Evolutionary conservation across 1,140 invertebrate species (phyloP), one percentile per base, ranked within the genome.

Genomic region (Zaprionus nigranus): DNA sequence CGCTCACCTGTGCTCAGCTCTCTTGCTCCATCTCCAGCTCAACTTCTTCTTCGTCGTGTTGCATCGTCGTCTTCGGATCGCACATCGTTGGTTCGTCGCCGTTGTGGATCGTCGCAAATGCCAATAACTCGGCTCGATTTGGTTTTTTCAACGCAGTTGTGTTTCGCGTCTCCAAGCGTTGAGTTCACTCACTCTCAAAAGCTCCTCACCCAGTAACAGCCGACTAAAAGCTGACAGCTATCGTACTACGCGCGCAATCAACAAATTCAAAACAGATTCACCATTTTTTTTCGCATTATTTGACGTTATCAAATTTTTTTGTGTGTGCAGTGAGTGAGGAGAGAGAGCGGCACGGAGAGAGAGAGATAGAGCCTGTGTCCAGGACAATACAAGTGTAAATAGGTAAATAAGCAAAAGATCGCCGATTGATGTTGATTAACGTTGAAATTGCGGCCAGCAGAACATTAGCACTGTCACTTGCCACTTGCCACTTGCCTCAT

Each of bases 71-170:
- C 30, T 15, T 57, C 17, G 63, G 22, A 22, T 56, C n/a, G n/a
- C 6, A 15, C 38, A 38, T 38, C 22, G 9, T 51, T 51, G 30
- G 5, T 30, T 54, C 22, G 61, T 24, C 22, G 53, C 6, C 12
- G 30, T 51, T 3, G 46, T 15, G 65, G 46, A 26, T 60, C 71
- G 62, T 30, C 66, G 64, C 51, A 73, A 83, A 79, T 83, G 85
- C 85, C 85, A 83, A 88, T 88, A 88, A 88, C 85, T 90, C 85
- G 85, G 82, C 81, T 70, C 61, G 79, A 69, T 82, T 63, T 65
- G 69, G 59, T 75, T 66, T 61, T 76, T 75, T 90, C 22, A n/a
- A 49, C 78, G 72, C 85, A 88, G 85, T 88, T 81, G 81, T 82
- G 81, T 74, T 90, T 81, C 85, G 85, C 79, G 85, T 85, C 75